Evolutionary conservation across 23 tunicate genomes (phyloP), one percentile per base, ranked within the genome.

Genomic region (Clavelina lepadiformis): DNA sequence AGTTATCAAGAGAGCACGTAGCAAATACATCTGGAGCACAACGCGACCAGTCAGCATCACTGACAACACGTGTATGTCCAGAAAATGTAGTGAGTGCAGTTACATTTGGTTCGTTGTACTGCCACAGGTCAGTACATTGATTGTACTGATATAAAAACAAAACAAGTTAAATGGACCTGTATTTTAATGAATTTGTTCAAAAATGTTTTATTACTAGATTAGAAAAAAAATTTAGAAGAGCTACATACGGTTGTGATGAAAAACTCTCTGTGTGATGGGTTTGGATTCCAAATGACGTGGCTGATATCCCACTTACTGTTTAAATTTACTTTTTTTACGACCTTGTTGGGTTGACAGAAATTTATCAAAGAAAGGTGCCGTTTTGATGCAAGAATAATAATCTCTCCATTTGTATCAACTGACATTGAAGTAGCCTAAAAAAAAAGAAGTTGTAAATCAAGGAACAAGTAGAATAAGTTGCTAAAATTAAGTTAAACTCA

Each of bases 11-110:
- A 1, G 97, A 89, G 46, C 97, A 89, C 1, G 97, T 81, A 7
- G 91, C 97, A 22, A 82, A 28, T 5, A 81, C 52, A 64, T 89
- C 57, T 23, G 81, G 79, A 28, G 81, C 75, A 2, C 32, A 46
- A 50, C 46, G 50, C 27, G 82, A 89, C 97, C 97, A 89, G 45
- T 89, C 89, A 46, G 61, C 82, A 57, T 89, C 97, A 57, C 97
- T 81, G 0, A 89, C 76, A 21, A 69, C 82, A n/a, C 97, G 52
- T 0, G 89, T 81, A 71, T 89, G 97, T 18, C 83, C 97, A 13
- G 32, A 18, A 13, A 89, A 57, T 37, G 78, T 70, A 15, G 83
- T 79, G 2, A 81, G 29, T 29, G 36, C 25, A 18, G 60, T 67
- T 13, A 63, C 69, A 59, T 51, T 61, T 22, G 52, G 64, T 49